These are phyloP conservation scores for Pachycephala philippinensis DNA, from an alignment of 2,113 vertebrate genomes.

Conservation along the genomic window DNA sequence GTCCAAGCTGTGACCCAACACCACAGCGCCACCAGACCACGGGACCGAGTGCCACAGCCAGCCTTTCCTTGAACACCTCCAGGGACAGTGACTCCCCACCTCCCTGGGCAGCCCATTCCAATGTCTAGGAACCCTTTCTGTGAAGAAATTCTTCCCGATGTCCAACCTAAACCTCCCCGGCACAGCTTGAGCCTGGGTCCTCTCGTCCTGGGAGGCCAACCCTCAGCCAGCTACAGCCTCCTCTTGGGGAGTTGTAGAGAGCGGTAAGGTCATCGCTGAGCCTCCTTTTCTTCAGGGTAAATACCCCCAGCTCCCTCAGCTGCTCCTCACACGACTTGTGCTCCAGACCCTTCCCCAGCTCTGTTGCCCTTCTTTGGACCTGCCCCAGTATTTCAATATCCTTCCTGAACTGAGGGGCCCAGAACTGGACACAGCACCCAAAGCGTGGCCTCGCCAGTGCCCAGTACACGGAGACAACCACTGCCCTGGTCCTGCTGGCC, in stretches of 20 bases:
- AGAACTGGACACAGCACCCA: background rate
- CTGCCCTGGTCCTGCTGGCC: background rate
- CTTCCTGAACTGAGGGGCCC: background rate
- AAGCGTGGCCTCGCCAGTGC: background rate
- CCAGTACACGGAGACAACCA: background rate
- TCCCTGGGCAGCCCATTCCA: background rate
- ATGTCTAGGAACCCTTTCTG: accelerated
- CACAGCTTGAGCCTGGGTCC: background rate
- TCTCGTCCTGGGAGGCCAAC: background rate
- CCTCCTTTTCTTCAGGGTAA: background rate
- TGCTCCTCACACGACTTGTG: background rate
- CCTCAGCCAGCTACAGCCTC: accelerated
- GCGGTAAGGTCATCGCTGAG: accelerated
- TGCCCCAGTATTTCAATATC: accelerated
- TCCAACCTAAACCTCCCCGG: background rate
- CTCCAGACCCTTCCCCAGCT: background rate
- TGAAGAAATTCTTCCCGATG: background rate
- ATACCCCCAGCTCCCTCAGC: background rate
- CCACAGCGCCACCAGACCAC: accelerated
- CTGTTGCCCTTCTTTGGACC: background rate
- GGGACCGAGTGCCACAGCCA: background rate
- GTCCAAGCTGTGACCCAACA: background rate
- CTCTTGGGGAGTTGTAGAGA: background rate
- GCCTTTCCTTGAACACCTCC: background rate
- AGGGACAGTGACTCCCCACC: background rate